Evolutionary conservation across 2,888 invertebrate genomes (phyloP).

Genomic region (Caenorhabditis becei): DNA sequence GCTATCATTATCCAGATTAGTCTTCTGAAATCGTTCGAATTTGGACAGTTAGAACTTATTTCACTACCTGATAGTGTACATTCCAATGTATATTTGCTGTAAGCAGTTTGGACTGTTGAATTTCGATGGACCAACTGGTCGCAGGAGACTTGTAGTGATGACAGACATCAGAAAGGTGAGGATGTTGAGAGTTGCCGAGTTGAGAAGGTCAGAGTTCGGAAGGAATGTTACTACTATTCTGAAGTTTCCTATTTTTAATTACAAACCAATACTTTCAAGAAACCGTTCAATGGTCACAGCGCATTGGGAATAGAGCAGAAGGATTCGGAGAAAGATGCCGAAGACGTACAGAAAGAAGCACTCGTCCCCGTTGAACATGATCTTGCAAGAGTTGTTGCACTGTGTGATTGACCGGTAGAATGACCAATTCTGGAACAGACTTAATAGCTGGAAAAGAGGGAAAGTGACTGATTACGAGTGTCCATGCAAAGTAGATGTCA

Average conservation of each 20-base stretch:
- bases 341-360: slow-evolving; percentile 40
- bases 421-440: slow-evolving; percentile 42
- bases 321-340: slow-evolving; percentile 31
- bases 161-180: slow-evolving; percentile 24
- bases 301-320: slow-evolving; percentile 31
- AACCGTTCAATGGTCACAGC: slow-evolving; percentile 41
- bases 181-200: slow-evolving; percentile 23
- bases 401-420: slow-evolving; percentile 16
- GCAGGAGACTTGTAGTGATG: slow-evolving; percentile 17
- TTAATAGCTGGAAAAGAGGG: not conserved
- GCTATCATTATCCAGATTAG: slow-evolving; percentile 33
- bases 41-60: not conserved
- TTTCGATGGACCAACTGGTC: not conserved
- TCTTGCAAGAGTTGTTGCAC: slow-evolving; percentile 17
- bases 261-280: not conserved
- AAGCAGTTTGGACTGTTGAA: slow-evolving; percentile 44
- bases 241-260: not conserved
- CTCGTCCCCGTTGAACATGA: slow-evolving; percentile 47
- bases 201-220: slow-evolving; percentile 42
- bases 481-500: slow-evolving; percentile 30
- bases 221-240: slow-evolving; percentile 22
- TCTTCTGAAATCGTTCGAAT: slow-evolving; percentile 21
- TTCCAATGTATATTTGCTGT: slow-evolving; percentile 38
- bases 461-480: slow-evolving; percentile 20
- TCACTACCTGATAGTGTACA: slow-evolving; percentile 25